phyloP scores from a whole-genome alignment of 1,140 invertebrate species.

The Geopemphigus sp. region DNA sequence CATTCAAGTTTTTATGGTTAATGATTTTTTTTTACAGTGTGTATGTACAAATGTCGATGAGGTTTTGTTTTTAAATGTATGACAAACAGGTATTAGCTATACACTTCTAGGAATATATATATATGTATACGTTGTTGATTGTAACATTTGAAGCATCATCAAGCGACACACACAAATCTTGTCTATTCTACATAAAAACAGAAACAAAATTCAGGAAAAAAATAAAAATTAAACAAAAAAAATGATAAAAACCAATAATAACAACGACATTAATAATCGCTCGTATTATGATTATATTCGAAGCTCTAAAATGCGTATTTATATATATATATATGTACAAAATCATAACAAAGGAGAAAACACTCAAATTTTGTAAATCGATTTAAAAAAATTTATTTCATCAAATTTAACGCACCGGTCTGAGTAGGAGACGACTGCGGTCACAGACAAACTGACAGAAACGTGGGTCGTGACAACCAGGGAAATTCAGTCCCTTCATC shows the following conservation, averaged over 20 bases:
- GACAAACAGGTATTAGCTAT: constrained; percentile 15
- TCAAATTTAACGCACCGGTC: constrained; percentile 75
- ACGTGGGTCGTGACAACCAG: constrained; percentile 87
- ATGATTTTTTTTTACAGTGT: constrained; percentile 43
- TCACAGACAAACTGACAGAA: constrained; percentile 92
- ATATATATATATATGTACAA: constrained; percentile 18
- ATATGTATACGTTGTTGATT: constrained; percentile 16
- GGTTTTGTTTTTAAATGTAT: constrained; percentile 24
- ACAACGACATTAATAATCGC: neutral
- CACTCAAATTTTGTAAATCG: constrained; percentile 48
- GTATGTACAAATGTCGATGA: constrained; percentile 47
- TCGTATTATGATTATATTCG: constrained; percentile 16
- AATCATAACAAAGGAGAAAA: constrained; percentile 45
- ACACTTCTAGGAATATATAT: constrained; percentile 7
- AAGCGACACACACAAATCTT: constrained; percentile 44
- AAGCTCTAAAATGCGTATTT: constrained; percentile 35
- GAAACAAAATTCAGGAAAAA: constrained; percentile 4
- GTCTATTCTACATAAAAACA: constrained; percentile 43
- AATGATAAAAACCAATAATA: constrained; percentile 3
- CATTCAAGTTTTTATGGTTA: constrained; percentile 19
- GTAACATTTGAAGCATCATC: constrained; percentile 40
- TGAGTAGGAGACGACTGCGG: constrained; percentile 88
- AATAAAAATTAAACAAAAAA: constrained; percentile 21
- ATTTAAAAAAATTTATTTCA: constrained; percentile 35
- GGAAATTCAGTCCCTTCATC: constrained; percentile 92